Conservation (phyloP, 2,113 vertebrate species). For the Crotalus viridis region DNA sequence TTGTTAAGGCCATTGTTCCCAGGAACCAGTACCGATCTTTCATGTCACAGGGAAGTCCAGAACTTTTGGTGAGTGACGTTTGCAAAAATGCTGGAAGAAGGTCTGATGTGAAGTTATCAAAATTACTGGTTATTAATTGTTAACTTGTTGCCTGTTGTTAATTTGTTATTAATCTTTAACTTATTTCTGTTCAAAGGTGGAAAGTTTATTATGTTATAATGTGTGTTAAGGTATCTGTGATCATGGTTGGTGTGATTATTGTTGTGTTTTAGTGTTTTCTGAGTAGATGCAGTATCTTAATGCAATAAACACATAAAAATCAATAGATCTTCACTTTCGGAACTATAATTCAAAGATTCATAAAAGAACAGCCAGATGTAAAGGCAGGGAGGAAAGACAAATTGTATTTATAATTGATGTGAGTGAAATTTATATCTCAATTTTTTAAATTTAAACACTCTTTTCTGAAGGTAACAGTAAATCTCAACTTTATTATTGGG, state of each 20-base stretch:
- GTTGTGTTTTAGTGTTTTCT: neutral
- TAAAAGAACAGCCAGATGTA: neutral
- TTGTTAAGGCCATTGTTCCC: constrained; percentile 90
- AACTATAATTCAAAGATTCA: neutral
- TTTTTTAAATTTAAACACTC: neutral
- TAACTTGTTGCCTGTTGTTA: neutral
- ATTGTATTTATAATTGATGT: neutral
- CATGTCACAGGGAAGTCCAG: constrained; percentile 95
- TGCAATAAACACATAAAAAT: neutral
- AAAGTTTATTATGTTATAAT: neutral
- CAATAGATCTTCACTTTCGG: neutral
- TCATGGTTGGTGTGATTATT: neutral
- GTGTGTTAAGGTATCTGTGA: neutral
- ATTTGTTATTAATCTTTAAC: neutral
- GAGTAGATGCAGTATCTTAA: neutral
- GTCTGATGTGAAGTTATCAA: neutral
- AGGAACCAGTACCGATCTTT: constrained; percentile 95
- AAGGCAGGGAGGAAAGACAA: neutral
- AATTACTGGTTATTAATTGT: neutral
- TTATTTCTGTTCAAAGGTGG: neutral
- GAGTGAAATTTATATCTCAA: neutral
- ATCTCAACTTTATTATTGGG: constrained; percentile 86
- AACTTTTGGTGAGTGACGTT: constrained; percentile 84
- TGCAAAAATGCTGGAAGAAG: neutral
- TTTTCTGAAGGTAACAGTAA: constrained; percentile 81